phyloP scores from a whole-genome alignment of 2,797 vertebrate species.

The Cynopterus sphinx region DNA sequence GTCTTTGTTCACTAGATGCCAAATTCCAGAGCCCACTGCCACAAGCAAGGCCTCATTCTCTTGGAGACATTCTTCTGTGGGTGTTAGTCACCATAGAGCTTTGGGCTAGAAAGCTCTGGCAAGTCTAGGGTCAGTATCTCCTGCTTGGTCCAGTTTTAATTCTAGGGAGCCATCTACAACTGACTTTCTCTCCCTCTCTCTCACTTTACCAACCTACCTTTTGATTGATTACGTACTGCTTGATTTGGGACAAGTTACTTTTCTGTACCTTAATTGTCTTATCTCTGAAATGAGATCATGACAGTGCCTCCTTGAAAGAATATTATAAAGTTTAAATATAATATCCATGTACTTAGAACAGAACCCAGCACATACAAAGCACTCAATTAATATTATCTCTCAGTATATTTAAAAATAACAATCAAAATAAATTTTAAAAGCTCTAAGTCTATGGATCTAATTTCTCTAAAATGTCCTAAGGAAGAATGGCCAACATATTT shows the following conservation, averaged over 20 bases:
- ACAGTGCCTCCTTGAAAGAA: background rate
- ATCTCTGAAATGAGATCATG: background rate
- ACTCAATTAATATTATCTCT: background rate
- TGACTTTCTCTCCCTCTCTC: no score
- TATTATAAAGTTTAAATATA: background rate
- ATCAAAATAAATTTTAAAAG: constrained; percentile 38
- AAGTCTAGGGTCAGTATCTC: background rate
- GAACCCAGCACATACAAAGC: background rate
- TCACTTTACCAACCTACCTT: background rate
- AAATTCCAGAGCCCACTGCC: background rate
- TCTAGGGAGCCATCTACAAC: background rate
- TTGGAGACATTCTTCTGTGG: background rate
- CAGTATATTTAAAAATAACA: background rate
- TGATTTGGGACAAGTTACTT: background rate
- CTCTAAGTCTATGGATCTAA: background rate
- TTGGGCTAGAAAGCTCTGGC: background rate
- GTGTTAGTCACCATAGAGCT: background rate
- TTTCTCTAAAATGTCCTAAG: background rate
- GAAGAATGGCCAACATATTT: background rate
- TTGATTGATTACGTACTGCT: background rate
- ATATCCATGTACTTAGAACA: background rate
- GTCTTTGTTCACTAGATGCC: background rate
- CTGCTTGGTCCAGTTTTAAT: background rate
- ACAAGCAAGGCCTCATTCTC: background rate
- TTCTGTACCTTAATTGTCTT: background rate